Conservation (phyloP, 2,888 invertebrate species). For the Chalcis sispes region DNA sequence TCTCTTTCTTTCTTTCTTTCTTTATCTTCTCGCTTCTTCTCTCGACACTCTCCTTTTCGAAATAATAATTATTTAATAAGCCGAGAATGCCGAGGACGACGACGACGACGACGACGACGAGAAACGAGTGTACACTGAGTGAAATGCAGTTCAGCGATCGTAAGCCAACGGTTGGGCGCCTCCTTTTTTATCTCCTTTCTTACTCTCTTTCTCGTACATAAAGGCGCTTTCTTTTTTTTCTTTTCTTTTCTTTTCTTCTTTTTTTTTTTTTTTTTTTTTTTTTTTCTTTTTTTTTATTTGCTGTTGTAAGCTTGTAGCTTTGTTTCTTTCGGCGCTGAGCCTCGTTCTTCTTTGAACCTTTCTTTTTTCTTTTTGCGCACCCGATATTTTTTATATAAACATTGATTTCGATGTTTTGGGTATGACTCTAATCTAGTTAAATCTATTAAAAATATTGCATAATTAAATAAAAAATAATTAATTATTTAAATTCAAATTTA, state of each 20-base stretch:
- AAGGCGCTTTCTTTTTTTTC: slow-evolving; percentile 14
- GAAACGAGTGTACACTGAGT: slow-evolving; percentile 5
- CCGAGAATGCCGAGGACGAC: background rate
- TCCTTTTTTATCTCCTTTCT: slow-evolving; percentile 29
- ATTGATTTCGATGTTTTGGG: background rate
- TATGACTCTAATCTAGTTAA: background rate
- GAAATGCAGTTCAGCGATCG: slow-evolving; percentile 50
- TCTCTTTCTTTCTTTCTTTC: slow-evolving; percentile 22
- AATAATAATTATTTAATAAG: slow-evolving; percentile 75
- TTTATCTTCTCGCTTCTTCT: slow-evolving; percentile 54
- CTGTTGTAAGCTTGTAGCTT: background rate
- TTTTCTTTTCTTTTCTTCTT: background rate
- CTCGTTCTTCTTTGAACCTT: background rate
- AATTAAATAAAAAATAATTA: no score
- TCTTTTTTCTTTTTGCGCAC: background rate
- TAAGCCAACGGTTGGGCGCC: slow-evolving; percentile 38
- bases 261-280: background rate
- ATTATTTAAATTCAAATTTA: no score
- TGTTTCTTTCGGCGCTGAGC: no score
- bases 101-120: slow-evolving; percentile 5
- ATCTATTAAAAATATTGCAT: no score
- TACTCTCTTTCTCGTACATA: background rate
- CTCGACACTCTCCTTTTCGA: slow-evolving; percentile 72
- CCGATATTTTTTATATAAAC: background rate
- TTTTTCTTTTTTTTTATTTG: background rate